Evolutionary conservation across 2,888 invertebrate species (phyloP), one percentile per base, ranked within the genome.

Genomic region (Gandaritis pyraliata): DNA sequence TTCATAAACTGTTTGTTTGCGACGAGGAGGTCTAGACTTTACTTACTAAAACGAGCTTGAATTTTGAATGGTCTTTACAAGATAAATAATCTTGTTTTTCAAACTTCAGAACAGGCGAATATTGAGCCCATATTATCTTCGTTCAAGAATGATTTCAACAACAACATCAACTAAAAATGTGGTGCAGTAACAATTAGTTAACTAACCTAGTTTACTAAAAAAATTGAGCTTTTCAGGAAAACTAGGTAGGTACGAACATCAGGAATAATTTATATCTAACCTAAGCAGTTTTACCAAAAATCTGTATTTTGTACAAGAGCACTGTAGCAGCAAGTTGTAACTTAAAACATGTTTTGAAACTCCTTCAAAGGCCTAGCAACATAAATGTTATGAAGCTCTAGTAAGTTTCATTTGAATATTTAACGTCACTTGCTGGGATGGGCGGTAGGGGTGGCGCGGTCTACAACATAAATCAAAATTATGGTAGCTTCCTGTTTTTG

Each of bases 371-470:
- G 51, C 46, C 49, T 53, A 18, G 41, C 13, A 56, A 38, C 52
- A 52, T 63, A 63, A 65, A 61, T 57, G 59, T 59, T 61, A 64
- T 60, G 50, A 55, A 65, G 58, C 56, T 59, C 52, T 54, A 58
- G 58, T 66, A 70, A 70, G 65, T 72, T 66, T 53, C 65, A 72
- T 74, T 71, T 76, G 73, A 75, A 77, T 79, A 77, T 77, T 74
- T 73, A 62, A 66, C 70, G 65, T 64, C 62, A 66, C 68, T 67
- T 52, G 69, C 39, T 50, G 49, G 60, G 55, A 53, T 38, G 53
- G 45, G 43, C 47, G 56, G 58, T 11, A 67, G 54, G 66, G 66
- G 13, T 62, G 57, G 41, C 52, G 43, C 51, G 6, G 1, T 38
- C 47, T 30, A 2, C 18, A 38, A 15, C 13, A 45, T 56, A 48